These are phyloP conservation scores for Oscheius onirici DNA, from an alignment of 2,888 invertebrate genomes.

Conservation along the genomic window DNA sequence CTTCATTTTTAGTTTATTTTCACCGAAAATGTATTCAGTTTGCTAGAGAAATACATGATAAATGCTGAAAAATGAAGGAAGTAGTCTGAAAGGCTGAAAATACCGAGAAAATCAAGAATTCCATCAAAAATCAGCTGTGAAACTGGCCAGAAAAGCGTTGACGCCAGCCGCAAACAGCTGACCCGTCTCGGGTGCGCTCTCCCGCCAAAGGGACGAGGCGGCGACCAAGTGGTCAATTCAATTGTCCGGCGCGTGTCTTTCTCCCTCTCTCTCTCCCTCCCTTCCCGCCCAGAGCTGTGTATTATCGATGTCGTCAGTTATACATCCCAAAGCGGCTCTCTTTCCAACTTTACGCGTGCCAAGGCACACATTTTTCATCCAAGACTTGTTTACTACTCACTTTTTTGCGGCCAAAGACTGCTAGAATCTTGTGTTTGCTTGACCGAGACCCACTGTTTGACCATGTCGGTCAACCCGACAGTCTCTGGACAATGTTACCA, in stretches of 20 bases:
- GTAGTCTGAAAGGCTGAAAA: background rate
- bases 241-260: conserved; percentile 22
- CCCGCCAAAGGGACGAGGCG: too few relatives aligned
- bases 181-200: background rate
- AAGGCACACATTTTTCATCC: too few relatives aligned
- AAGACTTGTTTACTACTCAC: too few relatives aligned
- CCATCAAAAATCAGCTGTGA: background rate
- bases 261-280: background rate
- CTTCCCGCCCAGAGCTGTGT: conserved; percentile 25
- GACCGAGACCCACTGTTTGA: too few relatives aligned
- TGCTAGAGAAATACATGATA: background rate
- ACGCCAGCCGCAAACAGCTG: background rate
- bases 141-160: background rate
- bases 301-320: conserved; percentile 33
- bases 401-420: too few relatives aligned
- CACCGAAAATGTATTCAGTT: too few relatives aligned
- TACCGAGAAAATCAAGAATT: background rate
- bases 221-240: conserved; percentile 27
- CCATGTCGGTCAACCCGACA: too few relatives aligned
- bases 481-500: too few relatives aligned
- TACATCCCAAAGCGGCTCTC: conserved; percentile 5
- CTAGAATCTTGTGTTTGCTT: too few relatives aligned
- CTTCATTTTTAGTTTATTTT: too few relatives aligned
- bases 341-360: background rate
- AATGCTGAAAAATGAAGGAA: background rate